A percentile compares a stretch with the other conserved stretches of the same genome.
Evolutionary conservation across 2,113 vertebrate genomes (phyloP).

Genomic region (Oriolus oriolus): DNA sequence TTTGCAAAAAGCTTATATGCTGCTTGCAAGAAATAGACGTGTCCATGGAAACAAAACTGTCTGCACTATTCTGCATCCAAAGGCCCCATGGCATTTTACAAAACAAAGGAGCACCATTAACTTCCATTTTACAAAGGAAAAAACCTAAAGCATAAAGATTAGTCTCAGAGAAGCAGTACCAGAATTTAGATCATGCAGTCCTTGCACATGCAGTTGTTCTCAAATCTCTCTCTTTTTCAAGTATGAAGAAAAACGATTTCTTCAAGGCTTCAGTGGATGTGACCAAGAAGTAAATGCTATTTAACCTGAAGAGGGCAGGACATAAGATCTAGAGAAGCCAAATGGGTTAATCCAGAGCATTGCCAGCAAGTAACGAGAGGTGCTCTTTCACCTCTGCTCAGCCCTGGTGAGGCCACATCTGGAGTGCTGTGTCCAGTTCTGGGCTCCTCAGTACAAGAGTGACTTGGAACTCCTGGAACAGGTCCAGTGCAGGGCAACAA

Average conservation of each 20-base stretch:
- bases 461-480: accelerated
- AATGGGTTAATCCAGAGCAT: background rate
- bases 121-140: background rate
- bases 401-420: background rate
- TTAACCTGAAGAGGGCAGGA: background rate
- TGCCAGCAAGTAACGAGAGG: background rate
- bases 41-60: background rate
- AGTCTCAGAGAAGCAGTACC: background rate
- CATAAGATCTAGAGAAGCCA: accelerated
- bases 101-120: background rate
- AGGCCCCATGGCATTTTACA: background rate
- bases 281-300: background rate
- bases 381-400: background rate
- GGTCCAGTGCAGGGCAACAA: background rate
- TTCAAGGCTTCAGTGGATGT: background rate
- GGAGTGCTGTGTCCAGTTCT: background rate
- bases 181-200: background rate
- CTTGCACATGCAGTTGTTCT: background rate
- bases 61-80: background rate
- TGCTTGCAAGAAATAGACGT: background rate
- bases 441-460: background rate
- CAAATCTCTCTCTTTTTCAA: background rate
- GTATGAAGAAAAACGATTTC: background rate
- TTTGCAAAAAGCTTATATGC: background rate
- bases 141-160: background rate